Conservation (phyloP, 2,888 invertebrate genomes). For the Muscina levida region DNA sequence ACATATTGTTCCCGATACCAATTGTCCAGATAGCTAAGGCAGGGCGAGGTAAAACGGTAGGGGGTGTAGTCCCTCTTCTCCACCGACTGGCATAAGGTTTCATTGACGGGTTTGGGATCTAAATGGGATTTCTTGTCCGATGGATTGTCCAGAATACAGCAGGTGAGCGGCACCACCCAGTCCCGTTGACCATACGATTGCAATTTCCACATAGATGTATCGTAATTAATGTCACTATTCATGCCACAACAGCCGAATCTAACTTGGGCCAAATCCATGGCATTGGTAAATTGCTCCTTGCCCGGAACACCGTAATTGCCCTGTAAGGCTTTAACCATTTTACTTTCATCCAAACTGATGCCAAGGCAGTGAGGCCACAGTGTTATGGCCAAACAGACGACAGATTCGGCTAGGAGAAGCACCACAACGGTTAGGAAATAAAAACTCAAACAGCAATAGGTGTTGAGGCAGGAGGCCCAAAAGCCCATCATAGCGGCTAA, state of each 20-base stretch:
- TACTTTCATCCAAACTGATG: conserved; percentile 84
- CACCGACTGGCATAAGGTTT: conserved; percentile 84
- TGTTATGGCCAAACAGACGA: conserved; percentile 85
- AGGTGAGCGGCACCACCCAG: conserved; percentile 85
- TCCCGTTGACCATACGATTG: conserved; percentile 87
- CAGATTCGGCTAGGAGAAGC: conserved; percentile 86
- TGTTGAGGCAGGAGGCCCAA: conserved; percentile 89
- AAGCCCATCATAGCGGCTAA: conserved; percentile 88
- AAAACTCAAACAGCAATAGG: conserved; percentile 86
- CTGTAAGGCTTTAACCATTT: conserved; percentile 87
- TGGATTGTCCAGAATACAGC: conserved; percentile 84
- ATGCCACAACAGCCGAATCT: conserved; percentile 89
- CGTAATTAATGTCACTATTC: conserved; percentile 88
- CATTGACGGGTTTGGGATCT: conserved; percentile 88
- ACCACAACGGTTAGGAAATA: conserved; percentile 86
- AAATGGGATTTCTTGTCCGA: conserved; percentile 83
- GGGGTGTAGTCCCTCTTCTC: conserved; percentile 74
- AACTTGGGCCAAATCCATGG: conserved; percentile 89
- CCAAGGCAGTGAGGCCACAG: conserved; percentile 90
- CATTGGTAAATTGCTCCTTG: conserved; percentile 86
- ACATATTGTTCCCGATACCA: conserved; percentile 90
- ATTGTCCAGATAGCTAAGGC: conserved; percentile 85
- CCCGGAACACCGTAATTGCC: conserved; percentile 89
- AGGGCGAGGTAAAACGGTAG: conserved; percentile 80
- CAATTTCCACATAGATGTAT: conserved; percentile 89